Evolutionary conservation across 2,113 vertebrate genomes (phyloP).

Genomic region (Danio rerio): DNA sequence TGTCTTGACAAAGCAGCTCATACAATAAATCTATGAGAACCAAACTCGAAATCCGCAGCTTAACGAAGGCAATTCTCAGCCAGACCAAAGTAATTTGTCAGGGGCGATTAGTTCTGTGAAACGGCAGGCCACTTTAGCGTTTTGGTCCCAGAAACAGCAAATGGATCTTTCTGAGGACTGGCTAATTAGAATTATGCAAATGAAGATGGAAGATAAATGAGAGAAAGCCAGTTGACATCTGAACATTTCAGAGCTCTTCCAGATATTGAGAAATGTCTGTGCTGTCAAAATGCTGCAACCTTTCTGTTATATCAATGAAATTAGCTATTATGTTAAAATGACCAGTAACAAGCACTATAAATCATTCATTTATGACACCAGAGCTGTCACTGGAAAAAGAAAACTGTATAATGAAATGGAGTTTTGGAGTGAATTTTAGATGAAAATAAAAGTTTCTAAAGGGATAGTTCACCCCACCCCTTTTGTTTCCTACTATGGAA

Average conservation of each 20-base stretch:
- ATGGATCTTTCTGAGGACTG: slow-evolving; percentile 59
- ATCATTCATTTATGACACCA: not conserved
- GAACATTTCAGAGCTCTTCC: slow-evolving; percentile 17
- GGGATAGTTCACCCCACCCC: too few species aligned
- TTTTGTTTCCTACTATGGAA: not conserved
- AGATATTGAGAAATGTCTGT: not conserved
- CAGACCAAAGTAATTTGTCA: slow-evolving; percentile 57
- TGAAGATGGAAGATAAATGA: slow-evolving; percentile 53
- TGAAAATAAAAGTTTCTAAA: not conserved
- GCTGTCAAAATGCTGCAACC: not conserved
- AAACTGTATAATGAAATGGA: not conserved
- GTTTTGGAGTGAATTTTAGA: not conserved
- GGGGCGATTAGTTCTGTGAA: slow-evolving; percentile 69
- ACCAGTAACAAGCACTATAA: not conserved
- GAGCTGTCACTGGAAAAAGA: not conserved
- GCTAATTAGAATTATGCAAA: slow-evolving; percentile 75
- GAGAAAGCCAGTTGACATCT: slow-evolving; percentile 32
- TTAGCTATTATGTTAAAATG: not conserved
- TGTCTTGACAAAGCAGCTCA: slow-evolving; percentile 48
- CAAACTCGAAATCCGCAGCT: slow-evolving; percentile 47
- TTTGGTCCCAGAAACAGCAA: slow-evolving; percentile 60
- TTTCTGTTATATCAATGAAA: not conserved
- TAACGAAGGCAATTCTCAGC: slow-evolving; percentile 62
- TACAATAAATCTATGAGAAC: slow-evolving; percentile 46
- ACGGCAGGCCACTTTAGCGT: slow-evolving; percentile 58